Percentiles rank a stretch among this genome's conserved stretches.
These are phyloP conservation scores for Diaprepes abbreviatus DNA, from an alignment of 2,888 invertebrate species.

Conservation along the genomic window DNA sequence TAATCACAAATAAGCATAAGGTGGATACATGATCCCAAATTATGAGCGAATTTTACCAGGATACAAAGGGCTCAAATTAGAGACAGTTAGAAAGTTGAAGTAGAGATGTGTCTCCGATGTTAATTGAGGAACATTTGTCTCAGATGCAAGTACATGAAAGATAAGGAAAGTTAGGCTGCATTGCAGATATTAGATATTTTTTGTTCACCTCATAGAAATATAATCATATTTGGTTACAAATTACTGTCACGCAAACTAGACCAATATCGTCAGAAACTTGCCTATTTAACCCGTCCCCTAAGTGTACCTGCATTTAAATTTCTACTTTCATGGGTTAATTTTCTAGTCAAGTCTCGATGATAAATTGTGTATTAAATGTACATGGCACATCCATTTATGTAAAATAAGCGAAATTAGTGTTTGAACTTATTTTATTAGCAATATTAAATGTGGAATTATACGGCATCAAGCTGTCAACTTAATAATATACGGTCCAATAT, in stretches of 20 bases:
- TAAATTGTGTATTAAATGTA: slow-evolving; percentile 41
- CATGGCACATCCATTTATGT: slow-evolving; percentile 39
- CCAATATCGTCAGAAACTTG: background rate
- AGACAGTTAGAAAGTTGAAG: too few species aligned
- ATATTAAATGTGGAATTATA: slow-evolving; percentile 48
- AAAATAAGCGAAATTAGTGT: slow-evolving; percentile 43
- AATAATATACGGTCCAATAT: slow-evolving; percentile 54
- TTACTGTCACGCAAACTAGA: background rate
- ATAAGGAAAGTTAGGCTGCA: too few species aligned
- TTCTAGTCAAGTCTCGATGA: slow-evolving; percentile 33
- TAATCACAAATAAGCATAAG: too few species aligned
- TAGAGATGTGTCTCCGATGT: too few species aligned
- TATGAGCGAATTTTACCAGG: too few species aligned
- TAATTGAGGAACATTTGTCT: too few species aligned
- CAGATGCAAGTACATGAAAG: too few species aligned
- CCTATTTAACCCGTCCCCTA: background rate
- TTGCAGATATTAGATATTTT: too few species aligned
- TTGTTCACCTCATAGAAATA: too few species aligned
- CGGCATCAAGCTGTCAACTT: slow-evolving; percentile 52
- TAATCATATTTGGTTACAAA: too few species aligned
- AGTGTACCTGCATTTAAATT: slow-evolving; percentile 27
- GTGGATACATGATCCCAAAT: too few species aligned
- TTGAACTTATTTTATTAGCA: slow-evolving; percentile 43
- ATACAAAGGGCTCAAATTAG: too few species aligned
- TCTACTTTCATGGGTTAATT: slow-evolving; percentile 30